Evolutionary conservation across 2,888 invertebrate genomes (phyloP).

Genomic region (Slavum lentiscoides): DNA sequence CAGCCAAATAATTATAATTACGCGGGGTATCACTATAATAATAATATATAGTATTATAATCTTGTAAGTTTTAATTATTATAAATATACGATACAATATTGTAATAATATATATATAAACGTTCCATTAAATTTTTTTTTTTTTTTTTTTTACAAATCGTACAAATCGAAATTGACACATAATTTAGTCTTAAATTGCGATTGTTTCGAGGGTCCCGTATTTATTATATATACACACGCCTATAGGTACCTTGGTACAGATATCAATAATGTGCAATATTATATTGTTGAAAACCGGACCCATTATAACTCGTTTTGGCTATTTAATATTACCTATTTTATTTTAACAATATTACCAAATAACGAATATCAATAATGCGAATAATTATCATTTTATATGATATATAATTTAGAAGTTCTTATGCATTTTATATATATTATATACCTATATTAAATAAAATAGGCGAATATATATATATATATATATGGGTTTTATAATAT

Average conservation of each 20-base stretch:
- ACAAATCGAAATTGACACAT: slow-evolving; percentile 36
- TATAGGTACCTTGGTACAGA: too few relatives aligned
- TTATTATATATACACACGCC: neutral
- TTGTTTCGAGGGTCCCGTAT: neutral
- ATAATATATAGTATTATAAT: too few relatives aligned
- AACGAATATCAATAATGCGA: too few relatives aligned
- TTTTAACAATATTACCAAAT: neutral
- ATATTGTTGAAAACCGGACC: too few relatives aligned
- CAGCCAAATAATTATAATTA: neutral
- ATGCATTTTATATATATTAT: too few relatives aligned
- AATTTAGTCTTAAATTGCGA: slow-evolving; percentile 26
- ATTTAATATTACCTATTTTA: neutral
- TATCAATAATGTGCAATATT: too few relatives aligned
- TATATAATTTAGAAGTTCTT: neutral
- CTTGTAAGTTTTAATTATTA: too few relatives aligned
- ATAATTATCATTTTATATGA: neutral
- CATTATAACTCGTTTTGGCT: neutral
- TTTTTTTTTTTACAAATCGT: neutral
- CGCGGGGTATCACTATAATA: neutral
- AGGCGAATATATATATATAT: too few relatives aligned
- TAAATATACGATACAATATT: neutral
- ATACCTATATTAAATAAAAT: too few relatives aligned
- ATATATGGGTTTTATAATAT: too few relatives aligned
- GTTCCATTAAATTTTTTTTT: neutral
- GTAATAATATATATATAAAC: neutral